Conservation (phyloP, 2,113 vertebrate species). For the Tricholaema leucomelas region DNA sequence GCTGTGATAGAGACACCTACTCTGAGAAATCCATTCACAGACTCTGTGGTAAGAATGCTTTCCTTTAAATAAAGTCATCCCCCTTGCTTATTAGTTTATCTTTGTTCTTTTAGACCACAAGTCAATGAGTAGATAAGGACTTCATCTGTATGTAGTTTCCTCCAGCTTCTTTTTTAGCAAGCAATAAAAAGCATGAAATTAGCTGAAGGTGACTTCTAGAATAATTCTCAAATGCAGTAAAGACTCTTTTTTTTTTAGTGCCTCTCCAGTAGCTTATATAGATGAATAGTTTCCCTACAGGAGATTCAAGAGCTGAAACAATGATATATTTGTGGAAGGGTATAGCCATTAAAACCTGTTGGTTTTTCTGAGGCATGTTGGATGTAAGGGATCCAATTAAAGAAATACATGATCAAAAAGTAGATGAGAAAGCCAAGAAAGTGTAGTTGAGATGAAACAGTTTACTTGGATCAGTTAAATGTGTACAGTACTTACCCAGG, state of each 20-base stretch:
- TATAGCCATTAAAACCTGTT: too few relatives aligned
- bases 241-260: not conserved
- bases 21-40: slow-evolving; percentile 96
- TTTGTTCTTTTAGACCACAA: not conserved
- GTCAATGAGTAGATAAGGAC: not conserved
- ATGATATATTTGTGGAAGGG: too few relatives aligned
- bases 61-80: not conserved
- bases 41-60: slow-evolving; percentile 86
- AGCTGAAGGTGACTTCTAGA: not conserved
- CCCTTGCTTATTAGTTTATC: not conserved
- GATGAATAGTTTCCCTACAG: not conserved
- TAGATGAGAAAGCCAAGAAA: too few relatives aligned
- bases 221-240: not conserved
- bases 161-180: not conserved
- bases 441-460: not conserved
- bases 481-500: too few relatives aligned
- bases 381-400: too few relatives aligned
- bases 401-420: too few relatives aligned
- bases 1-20: slow-evolving; percentile 97
- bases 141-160: not conserved
- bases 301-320: not conserved
- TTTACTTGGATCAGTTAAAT: not conserved
- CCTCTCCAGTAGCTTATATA: not conserved
- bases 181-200: not conserved
- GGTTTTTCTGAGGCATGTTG: too few relatives aligned